Percentiles rank a stretch among this genome's conserved stretches.
These are phyloP conservation scores for Athene noctua DNA, from an alignment of 2,113 vertebrate genomes.

Conservation along the genomic window DNA sequence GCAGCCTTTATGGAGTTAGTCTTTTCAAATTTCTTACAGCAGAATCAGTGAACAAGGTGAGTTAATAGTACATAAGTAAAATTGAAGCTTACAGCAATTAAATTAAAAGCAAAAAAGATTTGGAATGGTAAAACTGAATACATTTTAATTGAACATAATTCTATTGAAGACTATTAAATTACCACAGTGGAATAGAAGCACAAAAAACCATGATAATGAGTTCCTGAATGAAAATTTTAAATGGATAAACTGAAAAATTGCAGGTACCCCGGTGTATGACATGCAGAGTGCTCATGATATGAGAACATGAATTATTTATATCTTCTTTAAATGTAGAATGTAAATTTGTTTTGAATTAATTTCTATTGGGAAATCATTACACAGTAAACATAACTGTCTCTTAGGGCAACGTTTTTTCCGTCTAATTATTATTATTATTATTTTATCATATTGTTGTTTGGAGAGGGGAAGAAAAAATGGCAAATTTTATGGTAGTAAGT, in stretches of 20 bases:
- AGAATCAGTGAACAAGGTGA: slow-evolving; percentile 29
- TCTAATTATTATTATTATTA: slow-evolving; percentile 65
- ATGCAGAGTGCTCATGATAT: slow-evolving; percentile 75
- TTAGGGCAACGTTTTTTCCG: slow-evolving; percentile 41
- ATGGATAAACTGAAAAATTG: slow-evolving; percentile 70
- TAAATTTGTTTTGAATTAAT: slow-evolving; percentile 83
- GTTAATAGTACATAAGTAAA: slow-evolving; percentile 56
- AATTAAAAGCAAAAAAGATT: slow-evolving; percentile 67
- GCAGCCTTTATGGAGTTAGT: background rate
- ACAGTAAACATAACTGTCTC: slow-evolving; percentile 76
- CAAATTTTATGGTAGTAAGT: background rate
- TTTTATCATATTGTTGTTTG: slow-evolving; percentile 32
- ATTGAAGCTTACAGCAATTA: slow-evolving; percentile 60
- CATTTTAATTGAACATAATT: slow-evolving; percentile 73
- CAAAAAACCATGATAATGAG: slow-evolving; percentile 69
- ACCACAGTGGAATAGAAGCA: slow-evolving; percentile 63
- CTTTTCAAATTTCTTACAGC: slow-evolving; percentile 34
- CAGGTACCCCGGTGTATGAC: slow-evolving; percentile 81
- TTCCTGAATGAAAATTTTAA: slow-evolving; percentile 71
- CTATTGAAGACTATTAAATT: slow-evolving; percentile 73
- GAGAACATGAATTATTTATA: slow-evolving; percentile 89
- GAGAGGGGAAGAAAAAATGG: background rate
- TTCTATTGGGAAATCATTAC: slow-evolving; percentile 79
- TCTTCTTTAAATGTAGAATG: slow-evolving; percentile 85
- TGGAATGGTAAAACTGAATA: slow-evolving; percentile 65